Evolutionary conservation across 2,113 vertebrate species (phyloP).

Genomic region (Anthoscopus minutus): DNA sequence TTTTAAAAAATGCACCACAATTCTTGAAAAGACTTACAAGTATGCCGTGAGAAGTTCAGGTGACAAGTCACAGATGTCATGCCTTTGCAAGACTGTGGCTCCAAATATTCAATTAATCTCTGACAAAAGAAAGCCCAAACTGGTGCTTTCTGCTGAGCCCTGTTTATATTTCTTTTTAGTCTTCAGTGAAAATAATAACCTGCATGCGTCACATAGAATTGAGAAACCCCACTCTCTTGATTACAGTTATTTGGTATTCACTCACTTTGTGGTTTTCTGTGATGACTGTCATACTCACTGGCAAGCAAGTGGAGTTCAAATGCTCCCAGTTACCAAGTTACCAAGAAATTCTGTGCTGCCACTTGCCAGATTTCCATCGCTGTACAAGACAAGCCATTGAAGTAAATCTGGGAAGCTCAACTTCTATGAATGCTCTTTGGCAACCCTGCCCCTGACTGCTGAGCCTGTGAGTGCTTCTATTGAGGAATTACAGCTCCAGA

Average conservation of each 20-base stretch:
- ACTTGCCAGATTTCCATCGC: not conserved
- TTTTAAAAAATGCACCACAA: too few relatives aligned
- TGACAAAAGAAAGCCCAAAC: not conserved
- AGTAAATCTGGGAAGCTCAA: not conserved
- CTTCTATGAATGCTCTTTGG: not conserved
- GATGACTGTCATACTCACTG: not conserved
- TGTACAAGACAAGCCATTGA: not conserved
- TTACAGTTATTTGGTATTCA: not conserved
- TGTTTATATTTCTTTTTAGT: not conserved
- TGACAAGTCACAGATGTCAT: not conserved
- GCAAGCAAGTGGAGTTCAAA: not conserved
- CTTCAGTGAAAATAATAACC: not conserved
- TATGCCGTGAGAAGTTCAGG: not conserved
- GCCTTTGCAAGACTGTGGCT: not conserved
- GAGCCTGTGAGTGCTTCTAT: not conserved
- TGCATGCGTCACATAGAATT: not conserved
- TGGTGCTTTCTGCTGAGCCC: not conserved
- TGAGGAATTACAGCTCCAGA: not conserved
- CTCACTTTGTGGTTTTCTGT: not conserved
- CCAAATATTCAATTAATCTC: not conserved
- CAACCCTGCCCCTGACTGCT: not conserved
- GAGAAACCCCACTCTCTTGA: not conserved
- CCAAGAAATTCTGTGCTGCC: not conserved
- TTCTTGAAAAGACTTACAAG: not conserved
- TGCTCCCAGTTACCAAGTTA: not conserved